These are phyloP conservation scores for Seira ritae DNA, from an alignment of 2,888 invertebrate species.

Conservation along the genomic window DNA sequence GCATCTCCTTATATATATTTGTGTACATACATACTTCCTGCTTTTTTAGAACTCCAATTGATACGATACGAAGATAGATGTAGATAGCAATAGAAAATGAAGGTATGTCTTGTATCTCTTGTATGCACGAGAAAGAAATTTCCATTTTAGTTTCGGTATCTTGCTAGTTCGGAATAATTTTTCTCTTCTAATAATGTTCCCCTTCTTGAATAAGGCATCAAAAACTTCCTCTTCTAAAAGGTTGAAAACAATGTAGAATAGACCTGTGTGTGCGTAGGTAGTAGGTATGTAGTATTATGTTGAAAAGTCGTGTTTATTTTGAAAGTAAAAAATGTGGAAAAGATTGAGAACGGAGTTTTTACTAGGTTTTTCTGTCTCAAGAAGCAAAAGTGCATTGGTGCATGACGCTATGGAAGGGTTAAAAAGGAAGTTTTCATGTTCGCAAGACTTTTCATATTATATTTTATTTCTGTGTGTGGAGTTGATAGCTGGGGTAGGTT, in stretches of 20 bases:
- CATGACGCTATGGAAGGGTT: neutral
- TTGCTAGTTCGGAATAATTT: too few relatives aligned
- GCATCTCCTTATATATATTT: neutral
- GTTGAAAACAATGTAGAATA: too few relatives aligned
- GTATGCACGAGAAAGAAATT: neutral
- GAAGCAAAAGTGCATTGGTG: neutral
- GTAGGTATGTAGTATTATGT: too few relatives aligned
- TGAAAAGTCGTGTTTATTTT: too few relatives aligned
- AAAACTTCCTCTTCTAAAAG: too few relatives aligned
- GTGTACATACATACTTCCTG: slow-evolving; percentile 15
- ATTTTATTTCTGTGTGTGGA: slow-evolving; percentile 1
- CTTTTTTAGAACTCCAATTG: neutral
- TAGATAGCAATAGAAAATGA: neutral
- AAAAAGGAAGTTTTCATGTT: slow-evolving; percentile 30
- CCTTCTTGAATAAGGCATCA: too few relatives aligned
- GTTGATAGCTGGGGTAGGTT: slow-evolving; percentile 6
- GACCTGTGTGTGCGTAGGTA: too few relatives aligned
- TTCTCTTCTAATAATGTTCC: too few relatives aligned
- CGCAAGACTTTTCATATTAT: slow-evolving; percentile 45
- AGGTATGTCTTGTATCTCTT: neutral
- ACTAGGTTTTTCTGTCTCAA: slow-evolving; percentile 1
- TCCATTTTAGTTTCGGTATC: neutral
- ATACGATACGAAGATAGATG: neutral
- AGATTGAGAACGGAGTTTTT: too few relatives aligned
- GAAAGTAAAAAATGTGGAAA: too few relatives aligned